Evolutionary conservation across 2,888 invertebrate species (phyloP).

Genomic region (Tuta absoluta): DNA sequence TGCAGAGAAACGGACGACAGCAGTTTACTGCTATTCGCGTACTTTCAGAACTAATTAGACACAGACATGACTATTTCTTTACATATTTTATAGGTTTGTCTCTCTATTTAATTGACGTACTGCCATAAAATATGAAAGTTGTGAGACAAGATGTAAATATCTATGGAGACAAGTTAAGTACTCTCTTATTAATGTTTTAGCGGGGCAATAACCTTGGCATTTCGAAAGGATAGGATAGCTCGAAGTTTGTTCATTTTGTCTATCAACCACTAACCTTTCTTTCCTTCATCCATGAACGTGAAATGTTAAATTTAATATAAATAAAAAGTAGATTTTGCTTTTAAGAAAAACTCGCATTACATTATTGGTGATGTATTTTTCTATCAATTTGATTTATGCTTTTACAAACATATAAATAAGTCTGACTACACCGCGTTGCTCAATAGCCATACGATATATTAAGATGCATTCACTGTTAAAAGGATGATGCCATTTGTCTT

Average conservation of each 20-base stretch:
- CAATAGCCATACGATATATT: background rate
- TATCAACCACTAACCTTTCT: too few species aligned
- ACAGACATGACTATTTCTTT: background rate
- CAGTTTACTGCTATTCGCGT: slow-evolving; percentile 26
- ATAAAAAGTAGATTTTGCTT: too few species aligned
- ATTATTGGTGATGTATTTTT: too few species aligned
- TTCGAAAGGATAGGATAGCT: too few species aligned
- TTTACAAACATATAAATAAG: slow-evolving; percentile 12
- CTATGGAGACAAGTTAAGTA: background rate
- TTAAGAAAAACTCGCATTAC: too few species aligned
- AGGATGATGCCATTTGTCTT: slow-evolving; percentile 29
- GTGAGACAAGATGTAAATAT: background rate
- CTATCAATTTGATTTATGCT: too few species aligned
- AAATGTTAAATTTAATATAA: too few species aligned
- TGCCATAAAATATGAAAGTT: background rate
- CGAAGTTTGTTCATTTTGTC: too few species aligned
- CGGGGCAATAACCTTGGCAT: too few species aligned
- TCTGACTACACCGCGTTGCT: slow-evolving; percentile 11
- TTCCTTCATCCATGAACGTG: too few species aligned
- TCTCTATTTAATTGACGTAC: background rate
- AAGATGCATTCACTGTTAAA: slow-evolving; percentile 13
- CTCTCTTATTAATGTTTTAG: too few species aligned
- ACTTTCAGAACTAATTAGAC: slow-evolving; percentile 26
- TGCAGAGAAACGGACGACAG: slow-evolving; percentile 43
- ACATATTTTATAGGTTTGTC: background rate